A percentile compares a stretch with the other conserved stretches of the same genome.
These are phyloP conservation scores for Microcaecilia unicolor DNA, from an alignment of 2,797 vertebrate genomes.

Conservation along the genomic window DNA sequence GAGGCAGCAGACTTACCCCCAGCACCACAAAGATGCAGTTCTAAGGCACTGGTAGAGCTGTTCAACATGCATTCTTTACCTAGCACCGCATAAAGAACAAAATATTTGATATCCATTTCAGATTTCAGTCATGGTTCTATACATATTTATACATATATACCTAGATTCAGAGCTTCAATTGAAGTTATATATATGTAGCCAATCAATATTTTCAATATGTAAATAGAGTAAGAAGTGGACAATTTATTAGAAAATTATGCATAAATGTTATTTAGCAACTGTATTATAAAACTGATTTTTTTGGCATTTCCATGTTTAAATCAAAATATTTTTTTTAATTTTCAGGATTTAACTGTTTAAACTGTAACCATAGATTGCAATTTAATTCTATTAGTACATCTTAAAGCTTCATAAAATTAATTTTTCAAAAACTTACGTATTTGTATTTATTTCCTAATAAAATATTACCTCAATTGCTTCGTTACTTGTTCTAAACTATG, in stretches of 20 bases:
- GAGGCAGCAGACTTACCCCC: no score
- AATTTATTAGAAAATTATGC: slow-evolving; percentile 44
- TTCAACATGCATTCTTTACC: slow-evolving; percentile 1
- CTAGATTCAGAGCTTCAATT: slow-evolving; percentile 30
- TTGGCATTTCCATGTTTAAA: slow-evolving; percentile 63
- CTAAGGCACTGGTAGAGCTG: no score
- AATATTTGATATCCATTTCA: slow-evolving; percentile 22
- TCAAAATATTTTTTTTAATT: slow-evolving; percentile 65
- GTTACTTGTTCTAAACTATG: slow-evolving; percentile 52
- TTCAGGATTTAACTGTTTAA: slow-evolving; percentile 47
- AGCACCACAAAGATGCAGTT: no score
- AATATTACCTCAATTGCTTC: slow-evolving; percentile 43
- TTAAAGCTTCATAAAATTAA: slow-evolving; percentile 75
- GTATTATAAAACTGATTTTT: slow-evolving; percentile 44
- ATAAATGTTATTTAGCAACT: slow-evolving; percentile 29
- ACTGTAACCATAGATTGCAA: slow-evolving; percentile 74
- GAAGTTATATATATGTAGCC: slow-evolving; percentile 2
- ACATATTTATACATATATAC: not conserved
- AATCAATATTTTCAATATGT: slow-evolving; percentile 33
- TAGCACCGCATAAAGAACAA: slow-evolving; percentile 5
- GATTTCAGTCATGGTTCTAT: slow-evolving; percentile 24
- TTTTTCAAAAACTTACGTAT: slow-evolving; percentile 63
- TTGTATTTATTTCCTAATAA: slow-evolving; percentile 49
- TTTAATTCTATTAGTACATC: slow-evolving; percentile 62
- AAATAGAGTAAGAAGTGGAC: slow-evolving; percentile 42